These are phyloP conservation scores for Bubo scandiacus DNA, from an alignment of 2,113 vertebrate species.

Conservation along the genomic window DNA sequence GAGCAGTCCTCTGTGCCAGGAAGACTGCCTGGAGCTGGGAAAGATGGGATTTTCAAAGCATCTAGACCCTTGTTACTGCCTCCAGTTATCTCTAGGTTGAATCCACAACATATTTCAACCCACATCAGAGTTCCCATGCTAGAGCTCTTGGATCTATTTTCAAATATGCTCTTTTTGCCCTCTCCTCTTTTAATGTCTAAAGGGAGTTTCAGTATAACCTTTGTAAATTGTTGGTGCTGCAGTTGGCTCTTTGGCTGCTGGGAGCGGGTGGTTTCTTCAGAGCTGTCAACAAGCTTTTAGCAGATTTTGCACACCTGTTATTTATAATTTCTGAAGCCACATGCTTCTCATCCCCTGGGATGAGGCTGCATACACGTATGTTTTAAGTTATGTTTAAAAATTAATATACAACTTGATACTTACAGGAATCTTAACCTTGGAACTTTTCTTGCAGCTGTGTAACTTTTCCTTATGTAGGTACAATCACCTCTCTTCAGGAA, in stretches of 20 bases:
- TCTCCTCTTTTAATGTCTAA: not conserved
- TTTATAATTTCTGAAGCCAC: slow-evolving; percentile 4
- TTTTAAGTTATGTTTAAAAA: not conserved
- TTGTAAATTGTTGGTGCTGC: not conserved
- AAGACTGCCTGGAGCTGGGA: not conserved
- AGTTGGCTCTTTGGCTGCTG: not conserved
- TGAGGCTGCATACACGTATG: not conserved
- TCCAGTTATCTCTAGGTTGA: not conserved
- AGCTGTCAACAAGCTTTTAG: slow-evolving; percentile 4
- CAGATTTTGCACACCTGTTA: slow-evolving; percentile 7
- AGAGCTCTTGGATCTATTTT: not conserved
- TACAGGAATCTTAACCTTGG: not conserved
- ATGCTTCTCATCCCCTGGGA: not conserved
- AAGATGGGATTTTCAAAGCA: not conserved
- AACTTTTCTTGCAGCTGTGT: not conserved
- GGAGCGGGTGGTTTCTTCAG: not conserved
- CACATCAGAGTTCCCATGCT: not conserved
- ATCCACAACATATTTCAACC: not conserved
- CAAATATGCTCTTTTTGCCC: not conserved
- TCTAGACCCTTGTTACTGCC: not conserved
- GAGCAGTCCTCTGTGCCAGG: rapidly evolving
- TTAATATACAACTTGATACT: not conserved
- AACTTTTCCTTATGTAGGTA: not conserved
- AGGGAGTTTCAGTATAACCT: not conserved
- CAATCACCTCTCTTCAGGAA: not conserved